Percentiles rank a stretch among this genome's conserved stretches.
These are phyloP conservation scores for Zygothrica quintamaculata DNA, from an alignment of 2,888 invertebrate species.

Conservation along the genomic window DNA sequence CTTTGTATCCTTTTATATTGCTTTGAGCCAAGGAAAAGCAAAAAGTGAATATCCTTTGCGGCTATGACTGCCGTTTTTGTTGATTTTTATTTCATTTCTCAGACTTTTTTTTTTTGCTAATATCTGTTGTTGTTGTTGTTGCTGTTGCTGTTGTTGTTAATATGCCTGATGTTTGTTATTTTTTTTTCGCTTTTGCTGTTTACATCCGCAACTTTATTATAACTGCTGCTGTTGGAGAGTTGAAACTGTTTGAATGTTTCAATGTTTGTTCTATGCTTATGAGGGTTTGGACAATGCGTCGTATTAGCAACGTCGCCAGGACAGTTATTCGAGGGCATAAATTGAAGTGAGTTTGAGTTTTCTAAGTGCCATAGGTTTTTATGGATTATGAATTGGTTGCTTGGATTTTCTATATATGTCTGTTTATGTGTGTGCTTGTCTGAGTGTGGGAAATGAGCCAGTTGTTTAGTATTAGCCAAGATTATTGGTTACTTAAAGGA, in stretches of 20 bases:
- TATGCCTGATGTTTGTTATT: slow-evolving; percentile 43
- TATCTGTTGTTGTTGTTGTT: slow-evolving; percentile 9
- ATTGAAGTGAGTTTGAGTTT: slow-evolving; percentile 25
- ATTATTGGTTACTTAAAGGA: slow-evolving; percentile 51
- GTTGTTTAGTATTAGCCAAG: slow-evolving; percentile 51
- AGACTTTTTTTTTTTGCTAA: too few species aligned
- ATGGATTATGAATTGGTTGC: slow-evolving; percentile 60
- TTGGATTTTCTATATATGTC: background rate
- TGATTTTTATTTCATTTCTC: slow-evolving; percentile 77
- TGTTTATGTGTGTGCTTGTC: slow-evolving; percentile 1
- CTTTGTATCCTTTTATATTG: slow-evolving; percentile 26
- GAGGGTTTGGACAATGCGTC: slow-evolving; percentile 68
- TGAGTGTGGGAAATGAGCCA: slow-evolving; percentile 53
- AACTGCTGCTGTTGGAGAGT: slow-evolving; percentile 80
- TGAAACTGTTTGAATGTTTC: slow-evolving; percentile 73
- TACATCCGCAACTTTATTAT: slow-evolving; percentile 80
- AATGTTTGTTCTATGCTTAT: slow-evolving; percentile 69
- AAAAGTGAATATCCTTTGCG: slow-evolving; percentile 47
- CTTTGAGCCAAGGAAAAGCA: slow-evolving; percentile 18
- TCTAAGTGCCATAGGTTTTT: slow-evolving; percentile 44
- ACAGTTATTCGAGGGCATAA: background rate
- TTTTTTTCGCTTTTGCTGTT: slow-evolving; percentile 71
- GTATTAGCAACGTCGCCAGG: slow-evolving; percentile 61
- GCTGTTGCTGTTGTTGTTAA: slow-evolving; percentile 25
- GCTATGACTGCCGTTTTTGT: slow-evolving; percentile 54